A percentile compares a stretch with the other conserved stretches of the same genome.
Evolutionary conservation across 2,113 vertebrate genomes (phyloP).

Genomic region (Phyllostomus discolor): DNA sequence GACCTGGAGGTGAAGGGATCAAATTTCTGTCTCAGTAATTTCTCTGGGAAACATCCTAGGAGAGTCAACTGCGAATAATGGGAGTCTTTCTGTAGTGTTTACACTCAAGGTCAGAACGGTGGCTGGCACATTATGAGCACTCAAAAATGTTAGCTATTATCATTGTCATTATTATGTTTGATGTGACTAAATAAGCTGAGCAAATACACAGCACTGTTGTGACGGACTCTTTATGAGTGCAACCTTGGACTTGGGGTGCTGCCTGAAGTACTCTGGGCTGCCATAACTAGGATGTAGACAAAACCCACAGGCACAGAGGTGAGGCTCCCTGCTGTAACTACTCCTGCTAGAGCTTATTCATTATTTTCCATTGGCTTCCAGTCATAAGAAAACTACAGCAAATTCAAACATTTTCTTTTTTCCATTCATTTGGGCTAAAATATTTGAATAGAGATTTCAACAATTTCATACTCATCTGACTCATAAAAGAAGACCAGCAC

Average conservation of each 20-base stretch:
- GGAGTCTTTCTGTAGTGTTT: not conserved
- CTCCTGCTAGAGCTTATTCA: not conserved
- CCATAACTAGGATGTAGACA: not conserved
- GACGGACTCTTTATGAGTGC: not conserved
- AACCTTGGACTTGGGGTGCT: not conserved
- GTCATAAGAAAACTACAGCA: not conserved
- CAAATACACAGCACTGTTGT: not conserved
- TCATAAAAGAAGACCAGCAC: not conserved
- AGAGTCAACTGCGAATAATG: not conserved
- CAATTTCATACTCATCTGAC: not conserved
- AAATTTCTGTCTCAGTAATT: not conserved
- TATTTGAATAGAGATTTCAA: not conserved
- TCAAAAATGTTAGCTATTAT: not conserved
- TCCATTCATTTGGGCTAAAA: not conserved
- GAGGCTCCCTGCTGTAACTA: not conserved
- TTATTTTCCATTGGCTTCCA: not conserved
- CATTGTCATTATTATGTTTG: not conserved
- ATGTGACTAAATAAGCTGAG: not conserved
- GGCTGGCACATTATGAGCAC: not conserved
- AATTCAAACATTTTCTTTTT: not conserved
- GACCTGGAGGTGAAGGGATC: not conserved
- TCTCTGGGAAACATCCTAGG: not conserved
- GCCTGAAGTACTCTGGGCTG: not conserved
- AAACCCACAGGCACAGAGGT: not conserved
- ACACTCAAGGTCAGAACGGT: not conserved